Evolutionary conservation across 2,888 invertebrate genomes (phyloP).

Genomic region (Drosophila macrospina): DNA sequence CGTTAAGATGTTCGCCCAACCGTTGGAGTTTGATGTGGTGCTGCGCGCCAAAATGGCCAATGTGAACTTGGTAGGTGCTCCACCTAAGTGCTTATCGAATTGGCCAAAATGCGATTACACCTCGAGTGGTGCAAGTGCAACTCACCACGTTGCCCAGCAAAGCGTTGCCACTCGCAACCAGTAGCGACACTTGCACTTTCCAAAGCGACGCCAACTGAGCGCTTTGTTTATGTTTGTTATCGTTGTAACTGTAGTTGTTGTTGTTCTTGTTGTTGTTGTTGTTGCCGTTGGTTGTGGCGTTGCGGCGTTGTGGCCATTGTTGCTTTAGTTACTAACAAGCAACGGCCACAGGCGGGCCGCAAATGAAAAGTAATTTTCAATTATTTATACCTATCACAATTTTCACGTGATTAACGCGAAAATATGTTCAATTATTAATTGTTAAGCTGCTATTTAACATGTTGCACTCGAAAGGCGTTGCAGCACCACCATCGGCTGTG

Average conservation of each 20-base stretch:
- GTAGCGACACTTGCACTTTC: conserved; percentile 70
- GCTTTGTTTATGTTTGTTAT: conserved; percentile 51
- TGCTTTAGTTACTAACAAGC: conserved; percentile 76
- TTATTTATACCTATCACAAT: conserved; percentile 50
- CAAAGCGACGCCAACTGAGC: conserved; percentile 52
- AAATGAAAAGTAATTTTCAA: conserved; percentile 58
- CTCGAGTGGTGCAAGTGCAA: conserved; percentile 29
- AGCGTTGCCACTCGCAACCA: conserved; percentile 48
- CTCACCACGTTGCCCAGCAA: conserved; percentile 59
- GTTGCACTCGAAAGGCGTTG: conserved; percentile 33
- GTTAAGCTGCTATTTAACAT: conserved; percentile 29
- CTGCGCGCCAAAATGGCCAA: conserved; percentile 74
- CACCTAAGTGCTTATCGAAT: neutral
- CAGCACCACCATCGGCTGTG: neutral
- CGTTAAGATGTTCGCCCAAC: conserved; percentile 57
- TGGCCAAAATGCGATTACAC: conserved; percentile 19
- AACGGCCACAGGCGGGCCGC: conserved; percentile 37
- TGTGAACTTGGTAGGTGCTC: conserved; percentile 66
- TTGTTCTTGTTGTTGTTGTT: conserved; percentile 36
- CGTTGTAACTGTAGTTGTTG: neutral
- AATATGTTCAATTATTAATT: conserved; percentile 73
- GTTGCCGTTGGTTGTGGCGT: conserved; percentile 58
- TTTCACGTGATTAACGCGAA: conserved; percentile 66
- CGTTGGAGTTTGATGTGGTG: conserved; percentile 72
- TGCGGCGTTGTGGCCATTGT: conserved; percentile 42